Base-by-base conservation (phyloP, 2,797 vertebrate species). In the Lacerta bilineata region DNA sequence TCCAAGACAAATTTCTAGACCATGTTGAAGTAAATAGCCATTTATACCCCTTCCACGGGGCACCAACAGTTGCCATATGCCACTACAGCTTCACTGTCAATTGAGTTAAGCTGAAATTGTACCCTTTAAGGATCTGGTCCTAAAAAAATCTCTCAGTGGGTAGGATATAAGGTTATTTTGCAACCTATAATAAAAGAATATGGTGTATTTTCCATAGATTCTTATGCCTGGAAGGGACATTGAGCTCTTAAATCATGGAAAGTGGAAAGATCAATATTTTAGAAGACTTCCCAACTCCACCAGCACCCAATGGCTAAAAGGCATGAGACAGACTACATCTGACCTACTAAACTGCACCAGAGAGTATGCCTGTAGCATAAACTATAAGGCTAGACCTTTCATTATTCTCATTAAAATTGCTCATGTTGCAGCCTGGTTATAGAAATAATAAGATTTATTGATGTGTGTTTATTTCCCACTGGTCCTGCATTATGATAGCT, bases 361-460 rank as follows among this genome's bases (percentile, higher is more conserved):
- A 76, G 36, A 69, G 59, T 83, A 29, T 74, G 66, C 27, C 64
- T 90, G 75, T 59, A 83, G 84, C 84, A 87, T 76, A 85, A 80
- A 80, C 50, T 75, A 72, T 9, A 80, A 78, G 69, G 64, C 90
- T 20, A 74, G 66, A 71, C 88, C 78, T 94, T 87, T 86, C 92
- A 74, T 87, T 91, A 61, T 7, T 77, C 80, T 95, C 88, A 95
- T 93, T 95, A 93, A 94, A 93, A 95, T 95, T 92, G 74, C 88
- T 93, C 90, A 15, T 23, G 15, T 93, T 89, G 91, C 93, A 93
- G 69, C 86, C 90, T 86, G 84, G 83, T 92, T 90, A 90, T n/a
- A 78, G 89, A 93, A 93, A 94, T 95, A 95, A 94, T 94, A 93
- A 89, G 81, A 94, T 94, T 94, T 93, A 93, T 91, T 93, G 93